Evolutionary conservation across 2,888 invertebrate genomes (phyloP).

Genomic region (Alentia gelatinosa): DNA sequence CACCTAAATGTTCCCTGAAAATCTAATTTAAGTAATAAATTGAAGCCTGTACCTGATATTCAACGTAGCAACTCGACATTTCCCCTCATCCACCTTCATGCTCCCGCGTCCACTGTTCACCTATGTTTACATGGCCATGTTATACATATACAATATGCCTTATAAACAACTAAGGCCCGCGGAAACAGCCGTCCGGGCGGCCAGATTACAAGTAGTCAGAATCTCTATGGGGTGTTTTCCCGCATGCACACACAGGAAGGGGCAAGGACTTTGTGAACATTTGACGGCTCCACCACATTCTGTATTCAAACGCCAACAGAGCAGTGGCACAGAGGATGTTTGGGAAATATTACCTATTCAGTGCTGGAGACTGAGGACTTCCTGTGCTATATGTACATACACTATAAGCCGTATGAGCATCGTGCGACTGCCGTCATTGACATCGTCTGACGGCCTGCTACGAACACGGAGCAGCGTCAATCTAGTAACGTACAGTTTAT

Average conservation of each 20-base stretch:
- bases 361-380: not conserved
- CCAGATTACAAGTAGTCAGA: not conserved
- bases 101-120: not conserved
- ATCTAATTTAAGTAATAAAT: too few species aligned
- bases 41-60: not conserved
- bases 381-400: constrained; percentile 2
- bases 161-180: not conserved
- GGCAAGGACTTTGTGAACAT: not conserved
- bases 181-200: not conserved
- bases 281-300: not conserved
- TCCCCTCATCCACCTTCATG: too few species aligned
- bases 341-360: constrained; percentile 6
- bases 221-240: not conserved
- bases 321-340: not conserved
- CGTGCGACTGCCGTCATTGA: too few species aligned
- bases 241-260: too few species aligned
- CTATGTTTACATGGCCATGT: not conserved
- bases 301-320: not conserved
- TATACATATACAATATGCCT: constrained; percentile 2
- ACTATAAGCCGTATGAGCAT: too few species aligned
- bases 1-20: too few species aligned
- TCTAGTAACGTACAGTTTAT: too few species aligned
- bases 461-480: too few species aligned
- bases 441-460: too few species aligned
- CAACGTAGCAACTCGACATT: not conserved